Evolutionary conservation across 2,888 invertebrate genomes (phyloP).

Genomic region (Melanchra persicariae): DNA sequence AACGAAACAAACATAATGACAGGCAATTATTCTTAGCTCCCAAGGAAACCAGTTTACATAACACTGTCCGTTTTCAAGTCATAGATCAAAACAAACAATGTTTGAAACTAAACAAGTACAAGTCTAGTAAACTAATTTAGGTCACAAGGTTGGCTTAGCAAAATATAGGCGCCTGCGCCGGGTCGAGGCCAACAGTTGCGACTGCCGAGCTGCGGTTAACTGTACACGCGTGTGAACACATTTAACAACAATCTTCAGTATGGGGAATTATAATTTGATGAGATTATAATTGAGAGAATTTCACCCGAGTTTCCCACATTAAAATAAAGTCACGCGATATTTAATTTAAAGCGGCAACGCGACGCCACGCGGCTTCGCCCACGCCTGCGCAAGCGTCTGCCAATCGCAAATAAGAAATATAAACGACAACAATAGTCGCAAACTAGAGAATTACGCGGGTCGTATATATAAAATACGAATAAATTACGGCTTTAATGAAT

Average conservation of each 20-base stretch:
- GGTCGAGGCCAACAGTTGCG: constrained; percentile 64
- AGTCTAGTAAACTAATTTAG: constrained; percentile 72
- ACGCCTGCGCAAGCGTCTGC: constrained; percentile 64
- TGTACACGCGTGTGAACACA: constrained; percentile 58
- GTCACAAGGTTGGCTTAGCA: constrained; percentile 70
- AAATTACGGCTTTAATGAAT: constrained; percentile 88
- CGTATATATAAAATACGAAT: constrained; percentile 81
- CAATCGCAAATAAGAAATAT: constrained; percentile 74
- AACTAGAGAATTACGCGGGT: constrained; percentile 82
- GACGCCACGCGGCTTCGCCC: constrained; percentile 69
- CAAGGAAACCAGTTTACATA: constrained; percentile 55
- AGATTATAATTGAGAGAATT: constrained; percentile 65
- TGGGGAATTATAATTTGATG: constrained; percentile 49
- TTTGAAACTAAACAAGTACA: constrained; percentile 55
- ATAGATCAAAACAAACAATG: constrained; percentile 62
- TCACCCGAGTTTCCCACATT: constrained; percentile 75
- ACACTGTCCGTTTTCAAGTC: constrained; percentile 51
- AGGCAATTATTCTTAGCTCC: constrained; percentile 39
- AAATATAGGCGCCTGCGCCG: constrained; percentile 64
- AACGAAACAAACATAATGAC: constrained; percentile 32
- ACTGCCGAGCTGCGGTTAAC: constrained; percentile 50
- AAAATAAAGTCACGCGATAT: constrained; percentile 78
- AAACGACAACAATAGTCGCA: constrained; percentile 80
- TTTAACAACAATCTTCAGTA: constrained; percentile 46
- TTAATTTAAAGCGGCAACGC: constrained; percentile 73